Conservation (phyloP, 30 jellyfish, hydroid and myxozoan genomes). For the Cassiopea xamachana region DNA sequence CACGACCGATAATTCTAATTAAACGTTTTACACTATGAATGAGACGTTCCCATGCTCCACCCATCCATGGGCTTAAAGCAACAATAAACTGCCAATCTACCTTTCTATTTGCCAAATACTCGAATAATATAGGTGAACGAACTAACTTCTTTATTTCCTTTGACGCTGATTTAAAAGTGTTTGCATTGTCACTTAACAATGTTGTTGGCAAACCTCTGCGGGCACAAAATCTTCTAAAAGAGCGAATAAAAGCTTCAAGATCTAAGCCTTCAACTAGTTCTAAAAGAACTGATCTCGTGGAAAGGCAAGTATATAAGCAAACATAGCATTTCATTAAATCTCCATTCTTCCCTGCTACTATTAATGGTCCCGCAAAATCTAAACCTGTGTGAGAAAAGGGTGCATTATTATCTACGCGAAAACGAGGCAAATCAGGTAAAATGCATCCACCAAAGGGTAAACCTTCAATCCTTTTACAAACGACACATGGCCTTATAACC, state of each 20-base stretch:
- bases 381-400: slow-evolving; percentile 59
- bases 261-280: slow-evolving; percentile 55
- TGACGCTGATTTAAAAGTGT: slow-evolving; percentile 22
- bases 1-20: slow-evolving; percentile 32
- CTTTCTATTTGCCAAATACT: neutral
- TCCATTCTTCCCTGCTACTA: slow-evolving; percentile 1
- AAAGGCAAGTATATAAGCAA: slow-evolving; percentile 41
- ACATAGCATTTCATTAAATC: slow-evolving; percentile 27
- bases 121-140: slow-evolving; percentile 26
- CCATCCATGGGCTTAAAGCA: slow-evolving; percentile 26
- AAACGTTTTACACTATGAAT: slow-evolving; percentile 35
- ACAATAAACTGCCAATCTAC: slow-evolving; percentile 29
- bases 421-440: slow-evolving; percentile 19
- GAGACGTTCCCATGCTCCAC: slow-evolving; percentile 61
- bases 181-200: slow-evolving; percentile 51
- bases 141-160: slow-evolving; percentile 11
- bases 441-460: slow-evolving; percentile 17
- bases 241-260: slow-evolving; percentile 39
- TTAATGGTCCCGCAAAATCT: slow-evolving; percentile 56
- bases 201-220: slow-evolving; percentile 64
- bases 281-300: slow-evolving; percentile 62
- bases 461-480: slow-evolving; percentile 34
- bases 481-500: slow-evolving; percentile 38
- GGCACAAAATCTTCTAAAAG: slow-evolving; percentile 52
- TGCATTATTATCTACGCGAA: slow-evolving; percentile 66